Base-by-base conservation (phyloP, 1,140 invertebrate species). In the Rhyzopertha dominica region DNA sequence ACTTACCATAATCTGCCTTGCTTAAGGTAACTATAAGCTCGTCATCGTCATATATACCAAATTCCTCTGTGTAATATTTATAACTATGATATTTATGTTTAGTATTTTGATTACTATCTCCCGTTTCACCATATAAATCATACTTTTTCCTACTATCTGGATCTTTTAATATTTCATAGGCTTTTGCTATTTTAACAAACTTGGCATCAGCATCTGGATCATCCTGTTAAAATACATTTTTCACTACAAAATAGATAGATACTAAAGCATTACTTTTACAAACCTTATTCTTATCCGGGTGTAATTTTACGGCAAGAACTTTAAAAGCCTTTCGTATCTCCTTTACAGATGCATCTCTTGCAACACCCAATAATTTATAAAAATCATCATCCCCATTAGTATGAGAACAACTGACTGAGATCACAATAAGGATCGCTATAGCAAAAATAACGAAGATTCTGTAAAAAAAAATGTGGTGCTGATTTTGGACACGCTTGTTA, bases 1-100 rank as follows among this genome's bases (percentile, higher is more conserved):
- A 74, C 76, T 78, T 70, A 89, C 86, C 80, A 76, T 87, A 93
- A 66, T 85, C 86, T 42, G 75, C 67, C 52, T 68, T 74, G 51
- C 75, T 80, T 0, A 93, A 66, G 4, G 86, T 90, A 9, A 87
- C 77, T 44, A 94, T 84, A 67, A 87, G 76, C 37, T 77, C 78
- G 69, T 92, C 87, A 67, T 91, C 82, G 64, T 91, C 86, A 72
- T 92, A 94, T 46, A 93, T 78, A 29, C 87, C 89, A 79, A 92
- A 91, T 59, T 87, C 82, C 61, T 89, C 81, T 40, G 82, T 74
- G 62, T 91, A 90, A 61, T 89, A 90, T 51, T 77, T 82, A 75
- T 87, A 91, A 22, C 82, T 81, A 54, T 90, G 83, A 65, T 87
- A 91, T 28, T 77, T 74, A 47, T 74, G 68, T 42, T 72, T 70